These are phyloP conservation scores for Apteryx owenii DNA, from an alignment of 2,113 vertebrate species.

Conservation along the genomic window DNA sequence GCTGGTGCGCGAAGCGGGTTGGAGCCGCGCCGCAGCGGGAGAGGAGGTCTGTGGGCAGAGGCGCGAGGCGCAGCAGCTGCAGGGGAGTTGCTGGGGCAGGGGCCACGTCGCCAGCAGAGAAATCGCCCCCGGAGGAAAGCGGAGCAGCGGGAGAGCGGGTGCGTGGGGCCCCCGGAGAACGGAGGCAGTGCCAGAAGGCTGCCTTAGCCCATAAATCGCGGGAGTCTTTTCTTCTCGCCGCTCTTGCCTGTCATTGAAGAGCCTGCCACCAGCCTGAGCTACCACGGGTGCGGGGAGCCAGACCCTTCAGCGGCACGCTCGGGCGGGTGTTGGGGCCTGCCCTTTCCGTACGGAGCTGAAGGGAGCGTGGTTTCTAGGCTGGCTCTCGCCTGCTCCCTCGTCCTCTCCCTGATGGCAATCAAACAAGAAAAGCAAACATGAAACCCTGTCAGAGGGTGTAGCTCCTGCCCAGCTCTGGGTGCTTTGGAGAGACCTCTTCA, in stretches of 20 bases:
- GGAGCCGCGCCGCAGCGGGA: constrained; percentile 14
- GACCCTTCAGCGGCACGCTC: background rate
- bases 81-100: constrained; percentile 48
- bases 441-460: background rate
- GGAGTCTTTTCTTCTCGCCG: background rate
- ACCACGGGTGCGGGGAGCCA: background rate
- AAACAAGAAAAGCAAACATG: background rate
- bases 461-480: background rate
- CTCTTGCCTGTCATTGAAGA: background rate
- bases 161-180: background rate
- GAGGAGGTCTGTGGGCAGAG: constrained; percentile 27
- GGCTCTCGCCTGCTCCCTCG: background rate
- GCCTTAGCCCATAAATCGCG: background rate
- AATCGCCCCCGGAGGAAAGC: background rate
- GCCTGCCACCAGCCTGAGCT: background rate
- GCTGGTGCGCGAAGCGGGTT: background rate
- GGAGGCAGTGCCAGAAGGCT: background rate
- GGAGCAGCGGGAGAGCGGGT: background rate
- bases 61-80: constrained; percentile 39
- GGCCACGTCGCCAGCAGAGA: background rate
- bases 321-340: fast-evolving
- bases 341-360: background rate
- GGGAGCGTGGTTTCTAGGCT: background rate
- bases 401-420: background rate
- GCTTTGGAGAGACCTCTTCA: background rate